These are phyloP conservation scores for Lithophane ornitopus DNA, from an alignment of 2,888 invertebrate species.

Conservation along the genomic window DNA sequence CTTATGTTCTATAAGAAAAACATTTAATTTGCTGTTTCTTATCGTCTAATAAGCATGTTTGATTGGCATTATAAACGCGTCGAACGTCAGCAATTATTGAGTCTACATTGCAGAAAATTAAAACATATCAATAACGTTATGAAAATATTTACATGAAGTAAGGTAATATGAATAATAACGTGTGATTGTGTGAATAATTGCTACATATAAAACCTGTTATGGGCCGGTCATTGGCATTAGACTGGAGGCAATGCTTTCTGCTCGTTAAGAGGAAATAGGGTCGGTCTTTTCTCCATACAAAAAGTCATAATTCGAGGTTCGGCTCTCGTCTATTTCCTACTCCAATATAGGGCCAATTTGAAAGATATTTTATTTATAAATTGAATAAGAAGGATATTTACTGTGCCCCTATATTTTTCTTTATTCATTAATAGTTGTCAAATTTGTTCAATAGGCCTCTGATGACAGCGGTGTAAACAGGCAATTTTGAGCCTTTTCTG, in stretches of 20 bases:
- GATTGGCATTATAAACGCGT: not conserved
- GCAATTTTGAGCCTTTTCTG: no score
- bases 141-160: slow-evolving; percentile 12
- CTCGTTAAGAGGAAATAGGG: no score
- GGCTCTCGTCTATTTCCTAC: no score
- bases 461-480: no score
- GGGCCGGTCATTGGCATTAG: slow-evolving; percentile 27
- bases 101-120: slow-evolving; percentile 1
- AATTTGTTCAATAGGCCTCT: no score
- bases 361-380: no score
- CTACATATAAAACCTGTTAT: slow-evolving; percentile 8
- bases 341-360: no score
- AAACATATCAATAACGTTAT: slow-evolving; percentile 8
- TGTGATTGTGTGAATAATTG: slow-evolving; percentile 30
- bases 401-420: no score
- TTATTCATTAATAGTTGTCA: no score
- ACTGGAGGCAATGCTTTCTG: not conserved
- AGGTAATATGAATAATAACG: slow-evolving; percentile 23
- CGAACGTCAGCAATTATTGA: not conserved
- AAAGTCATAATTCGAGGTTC: no score
- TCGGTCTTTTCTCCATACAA: no score
- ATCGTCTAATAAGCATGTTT: not conserved
- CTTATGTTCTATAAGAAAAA: not conserved
- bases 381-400: no score
- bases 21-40: not conserved